A percentile compares a stretch with the other conserved stretches of the same genome.
Evolutionary conservation across 2,797 vertebrate genomes (phyloP).

Genomic region (Argya squamiceps): DNA sequence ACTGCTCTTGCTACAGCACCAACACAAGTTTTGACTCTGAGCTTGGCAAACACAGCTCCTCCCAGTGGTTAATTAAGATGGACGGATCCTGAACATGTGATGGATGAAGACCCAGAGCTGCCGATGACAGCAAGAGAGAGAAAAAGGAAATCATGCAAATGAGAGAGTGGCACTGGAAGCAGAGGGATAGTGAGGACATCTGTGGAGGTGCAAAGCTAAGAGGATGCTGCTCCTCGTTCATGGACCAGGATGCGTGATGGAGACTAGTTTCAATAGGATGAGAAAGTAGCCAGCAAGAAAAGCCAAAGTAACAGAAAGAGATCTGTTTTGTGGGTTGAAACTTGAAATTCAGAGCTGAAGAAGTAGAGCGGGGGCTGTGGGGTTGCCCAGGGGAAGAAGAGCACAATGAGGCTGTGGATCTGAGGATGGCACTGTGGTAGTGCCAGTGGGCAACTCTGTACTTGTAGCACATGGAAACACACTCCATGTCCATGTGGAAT

Average conservation of each 20-base stretch:
- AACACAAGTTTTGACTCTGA: not conserved
- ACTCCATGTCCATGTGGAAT: not conserved
- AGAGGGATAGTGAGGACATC: not conserved
- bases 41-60: not conserved
- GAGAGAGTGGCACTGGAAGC: not conserved
- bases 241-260: not conserved
- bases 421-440: conserved; percentile 35
- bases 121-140: not conserved
- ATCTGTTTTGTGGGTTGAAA: not conserved
- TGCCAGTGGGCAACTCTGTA: not conserved
- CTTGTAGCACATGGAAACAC: not conserved
- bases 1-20: not conserved
- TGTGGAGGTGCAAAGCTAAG: not conserved
- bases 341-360: not conserved
- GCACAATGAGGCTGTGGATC: not conserved
- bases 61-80: not conserved
- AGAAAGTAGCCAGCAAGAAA: not conserved
- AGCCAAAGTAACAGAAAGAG: not conserved
- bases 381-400: not conserved
- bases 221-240: not conserved
- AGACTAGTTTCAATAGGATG: not conserved
- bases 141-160: not conserved
- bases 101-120: not conserved
- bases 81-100: not conserved
- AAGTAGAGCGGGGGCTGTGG: not conserved